phyloP scores from a whole-genome alignment of 1,140 invertebrate genomes.

The Anagrus nilaparvatae region DNA sequence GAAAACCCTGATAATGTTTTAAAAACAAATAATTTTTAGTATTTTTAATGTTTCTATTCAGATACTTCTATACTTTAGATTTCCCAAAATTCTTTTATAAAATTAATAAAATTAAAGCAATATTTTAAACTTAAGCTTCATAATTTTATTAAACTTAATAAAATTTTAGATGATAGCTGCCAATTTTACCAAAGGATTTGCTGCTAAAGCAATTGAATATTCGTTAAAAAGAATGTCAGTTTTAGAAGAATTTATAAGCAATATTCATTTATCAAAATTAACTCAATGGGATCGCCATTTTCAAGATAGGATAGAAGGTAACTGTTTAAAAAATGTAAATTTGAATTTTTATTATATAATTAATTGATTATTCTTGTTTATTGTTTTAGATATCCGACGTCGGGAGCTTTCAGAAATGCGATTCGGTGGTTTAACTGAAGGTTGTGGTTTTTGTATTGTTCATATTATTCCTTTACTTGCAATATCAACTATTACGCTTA shows the following conservation, averaged over 20 bases:
- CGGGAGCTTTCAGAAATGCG: constrained; percentile 21
- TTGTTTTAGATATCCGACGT: constrained; percentile 14
- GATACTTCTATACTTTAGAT: too few species aligned
- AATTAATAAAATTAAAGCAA: too few species aligned
- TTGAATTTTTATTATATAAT: not conserved
- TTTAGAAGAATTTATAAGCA: constrained; percentile 21
- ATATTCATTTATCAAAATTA: constrained; percentile 22
- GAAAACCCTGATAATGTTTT: too few species aligned
- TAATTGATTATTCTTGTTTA: not conserved
- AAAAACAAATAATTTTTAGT: too few species aligned
- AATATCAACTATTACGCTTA: constrained; percentile 16
- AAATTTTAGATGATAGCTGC: constrained; percentile 18
- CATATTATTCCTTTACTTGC: constrained; percentile 22
- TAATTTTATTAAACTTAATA: too few species aligned
- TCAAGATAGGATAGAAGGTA: constrained; percentile 11
- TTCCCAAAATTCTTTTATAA: too few species aligned
- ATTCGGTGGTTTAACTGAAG: constrained; percentile 20
- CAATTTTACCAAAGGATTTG: constrained; percentile 19
- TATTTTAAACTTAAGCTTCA: too few species aligned
- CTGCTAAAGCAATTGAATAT: constrained; percentile 17
- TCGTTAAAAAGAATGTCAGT: constrained; percentile 16
- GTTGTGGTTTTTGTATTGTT: constrained; percentile 21
- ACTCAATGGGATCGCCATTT: constrained; percentile 20
- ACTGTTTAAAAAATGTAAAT: not conserved
- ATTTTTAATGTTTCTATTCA: too few species aligned